Evolutionary conservation across 2,888 invertebrate species (phyloP), one percentile per base, ranked within the genome.

Genomic region (Caenorhabditis sulstoni): DNA sequence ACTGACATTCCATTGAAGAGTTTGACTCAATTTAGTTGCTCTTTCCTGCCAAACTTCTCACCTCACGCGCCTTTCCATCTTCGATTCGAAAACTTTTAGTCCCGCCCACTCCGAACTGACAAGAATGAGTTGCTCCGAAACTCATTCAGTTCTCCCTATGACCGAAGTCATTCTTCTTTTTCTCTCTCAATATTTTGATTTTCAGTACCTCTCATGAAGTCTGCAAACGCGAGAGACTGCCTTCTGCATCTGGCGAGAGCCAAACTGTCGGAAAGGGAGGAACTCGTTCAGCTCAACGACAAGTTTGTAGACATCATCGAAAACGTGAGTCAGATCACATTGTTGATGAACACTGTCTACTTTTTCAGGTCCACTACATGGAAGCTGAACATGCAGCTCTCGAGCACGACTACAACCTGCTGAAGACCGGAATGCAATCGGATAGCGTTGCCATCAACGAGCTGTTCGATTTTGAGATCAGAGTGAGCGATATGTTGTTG

Each of bases 291-390:
- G 16, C 58, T 77, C 45, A 77, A 77, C 22, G 77, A 77, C 55
- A 22, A 70, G 39, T 55, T 70, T 53, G 52, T 77, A 7, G 77
- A 77, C n/a, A 58, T 77, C 16, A 70, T 77, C 47, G 77, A 77
- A 22, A 57, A 65, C 70, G 77, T 77, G 16, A 29, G 29, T 29
- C 7, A 55, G 70, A 44, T 18, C n/a, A 11, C 9, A 39, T 18
- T 5, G 5, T 8, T 9, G 7, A 4, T 11, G 39, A 8, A 29
- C 8, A 44, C 23, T 0, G 8, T 52, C 14, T 47, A 22, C 29
- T 29, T 5, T 29, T 61, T 39, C 39, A 77, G 77, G 58, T 70
- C 20, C 77, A 77, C n/a, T 77, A 57, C 23, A 23, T 70, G 59
- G 77, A 77, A 70, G 77, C 77, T 1, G 77, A 77, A 35, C 58